Base-by-base conservation (phyloP, 2,113 vertebrate species). In the Megaleporinus macrocephalus region DNA sequence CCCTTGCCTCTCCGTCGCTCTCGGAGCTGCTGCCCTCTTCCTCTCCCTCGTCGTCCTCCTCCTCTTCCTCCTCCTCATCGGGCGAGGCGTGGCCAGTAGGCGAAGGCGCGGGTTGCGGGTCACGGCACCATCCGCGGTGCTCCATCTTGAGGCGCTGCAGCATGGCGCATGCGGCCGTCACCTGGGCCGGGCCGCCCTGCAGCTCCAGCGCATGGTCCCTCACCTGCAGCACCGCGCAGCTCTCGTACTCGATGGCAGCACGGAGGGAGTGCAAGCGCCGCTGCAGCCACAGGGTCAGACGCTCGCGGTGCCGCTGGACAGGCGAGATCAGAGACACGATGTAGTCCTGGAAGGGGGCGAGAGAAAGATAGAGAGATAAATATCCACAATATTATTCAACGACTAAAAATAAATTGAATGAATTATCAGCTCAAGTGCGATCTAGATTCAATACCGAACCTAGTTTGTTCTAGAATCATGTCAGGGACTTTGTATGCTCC, bases 11-110 rank as follows among this genome's bases (percentile, higher is more conserved):
- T 36, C 92, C 93, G 73, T 98, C 97, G n/a, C 95, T 97, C 87
- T 98, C 97, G 3, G 96, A 97, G 90, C 95, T 97, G 82, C 95
- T 95, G 90, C 95, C 96, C 85, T 98, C 96, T 87, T 97, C 97
- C 49, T 95, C 95, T 83, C 96, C 95, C 5, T 94, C 93, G 82
- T 94, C 94, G 86, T 90, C 92, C 49, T 95, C 89, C 87, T 94
- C 88, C 33, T 93, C 92, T 81, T 94, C 94, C 88, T 90, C 92
- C 47, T 95, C 95, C 83, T 89, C 90, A 77, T 87, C 90, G 85
- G 93, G 88, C 16, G 83, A 77, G 47, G 62, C 74, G 12, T 70
- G 78, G 47, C 73, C 79, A 6, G 68, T 29, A 3, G 57, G 41
- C 24, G 63, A 22, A 1, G 72, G 78, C 88, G 68, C 92, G 93